A percentile compares a stretch with the other conserved stretches of the same genome.
These are phyloP conservation scores for Bombyx mandarina DNA, from an alignment of 1,140 invertebrate species.

Conservation along the genomic window DNA sequence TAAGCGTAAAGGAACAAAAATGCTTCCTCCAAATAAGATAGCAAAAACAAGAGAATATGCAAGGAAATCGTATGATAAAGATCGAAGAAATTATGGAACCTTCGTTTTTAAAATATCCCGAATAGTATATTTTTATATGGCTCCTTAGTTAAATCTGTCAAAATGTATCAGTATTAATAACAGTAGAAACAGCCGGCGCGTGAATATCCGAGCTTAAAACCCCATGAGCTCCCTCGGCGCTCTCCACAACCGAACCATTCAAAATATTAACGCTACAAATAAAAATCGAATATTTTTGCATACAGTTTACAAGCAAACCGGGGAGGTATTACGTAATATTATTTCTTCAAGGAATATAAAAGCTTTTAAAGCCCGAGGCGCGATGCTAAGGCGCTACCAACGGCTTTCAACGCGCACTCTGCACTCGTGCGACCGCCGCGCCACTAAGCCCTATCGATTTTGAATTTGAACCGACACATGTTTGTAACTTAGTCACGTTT, in stretches of 20 bases:
- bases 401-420: conserved; percentile 31
- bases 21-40: too few relatives aligned
- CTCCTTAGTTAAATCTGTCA: conserved; percentile 24
- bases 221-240: conserved; percentile 35
- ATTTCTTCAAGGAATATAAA: conserved; percentile 62
- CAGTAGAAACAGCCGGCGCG: conserved; percentile 33
- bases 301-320: conserved; percentile 29
- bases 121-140: too few relatives aligned
- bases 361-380: conserved; percentile 61
- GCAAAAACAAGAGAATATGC: too few relatives aligned
- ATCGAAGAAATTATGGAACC: too few relatives aligned
- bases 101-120: too few relatives aligned
- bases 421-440: conserved; percentile 20
- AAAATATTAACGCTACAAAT: conserved; percentile 51
- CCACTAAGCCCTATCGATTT: conserved; percentile 55
- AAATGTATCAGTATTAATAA: conserved; percentile 46
- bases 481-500: too few relatives aligned
- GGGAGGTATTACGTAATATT: conserved; percentile 57
- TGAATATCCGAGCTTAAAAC: conserved; percentile 56
- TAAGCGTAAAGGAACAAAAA: too few relatives aligned
- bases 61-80: too few relatives aligned
- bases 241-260: conserved; percentile 31
- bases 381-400: conserved; percentile 46
- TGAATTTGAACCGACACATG: conserved; percentile 5
- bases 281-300: conserved; percentile 68